Conservation (phyloP, 2,888 invertebrate species). For the Epinotia brunnichana region DNA sequence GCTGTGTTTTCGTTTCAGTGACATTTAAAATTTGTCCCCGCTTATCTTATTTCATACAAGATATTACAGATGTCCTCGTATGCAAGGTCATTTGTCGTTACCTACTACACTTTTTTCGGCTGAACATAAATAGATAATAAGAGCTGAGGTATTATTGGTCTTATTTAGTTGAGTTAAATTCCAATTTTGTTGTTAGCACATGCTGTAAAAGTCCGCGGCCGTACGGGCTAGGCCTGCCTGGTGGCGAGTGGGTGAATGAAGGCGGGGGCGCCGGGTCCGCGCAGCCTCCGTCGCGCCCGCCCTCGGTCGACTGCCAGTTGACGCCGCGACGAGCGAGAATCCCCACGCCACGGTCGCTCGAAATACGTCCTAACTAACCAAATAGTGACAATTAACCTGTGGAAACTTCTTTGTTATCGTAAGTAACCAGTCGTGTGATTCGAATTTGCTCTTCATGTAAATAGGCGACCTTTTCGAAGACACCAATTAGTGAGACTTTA, state of each 20-base stretch:
- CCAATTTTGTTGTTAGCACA: slow-evolving; percentile 71
- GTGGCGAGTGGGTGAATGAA: slow-evolving; percentile 76
- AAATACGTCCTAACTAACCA: slow-evolving; percentile 60
- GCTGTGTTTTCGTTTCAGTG: slow-evolving; percentile 17
- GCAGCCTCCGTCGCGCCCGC: slow-evolving; percentile 77
- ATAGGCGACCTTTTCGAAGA: slow-evolving; percentile 63
- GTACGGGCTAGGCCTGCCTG: slow-evolving; percentile 72
- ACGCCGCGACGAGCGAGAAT: slow-evolving; percentile 72
- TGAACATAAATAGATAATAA: neutral
- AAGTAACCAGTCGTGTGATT: slow-evolving; percentile 60
- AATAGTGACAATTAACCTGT: slow-evolving; percentile 69
- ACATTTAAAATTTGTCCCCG: slow-evolving; percentile 25
- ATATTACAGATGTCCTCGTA: slow-evolving; percentile 8
- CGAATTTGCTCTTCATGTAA: slow-evolving; percentile 18
- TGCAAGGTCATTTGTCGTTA: neutral
- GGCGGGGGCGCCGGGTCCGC: slow-evolving; percentile 74
- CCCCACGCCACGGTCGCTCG: slow-evolving; percentile 65
- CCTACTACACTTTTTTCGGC: neutral
- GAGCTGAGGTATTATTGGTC: slow-evolving; percentile 29
- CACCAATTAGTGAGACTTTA: slow-evolving; percentile 49
- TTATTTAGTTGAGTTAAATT: slow-evolving; percentile 60
- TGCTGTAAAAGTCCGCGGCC: slow-evolving; percentile 78
- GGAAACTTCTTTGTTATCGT: slow-evolving; percentile 66
- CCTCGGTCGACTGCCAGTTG: slow-evolving; percentile 70
- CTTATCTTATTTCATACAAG: slow-evolving; percentile 16